phyloP scores from a whole-genome alignment of 2,797 vertebrate species.

The Lerista edwardsae region DNA sequence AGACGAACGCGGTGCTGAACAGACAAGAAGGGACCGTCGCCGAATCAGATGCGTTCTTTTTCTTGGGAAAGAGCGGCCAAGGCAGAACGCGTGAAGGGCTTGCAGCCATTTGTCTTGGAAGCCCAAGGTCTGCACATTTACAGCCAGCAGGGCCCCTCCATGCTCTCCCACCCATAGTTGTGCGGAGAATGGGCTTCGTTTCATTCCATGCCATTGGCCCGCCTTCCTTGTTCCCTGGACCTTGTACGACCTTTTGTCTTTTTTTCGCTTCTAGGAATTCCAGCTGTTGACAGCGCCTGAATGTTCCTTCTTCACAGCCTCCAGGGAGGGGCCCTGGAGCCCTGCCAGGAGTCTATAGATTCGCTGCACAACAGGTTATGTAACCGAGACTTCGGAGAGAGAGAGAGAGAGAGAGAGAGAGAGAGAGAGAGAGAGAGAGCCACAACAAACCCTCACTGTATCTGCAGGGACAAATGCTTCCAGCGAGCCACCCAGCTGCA shows the following conservation, averaged over 20 bases:
- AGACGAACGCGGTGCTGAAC: neutral
- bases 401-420: neutral
- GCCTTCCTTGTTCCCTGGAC: constrained; percentile 7
- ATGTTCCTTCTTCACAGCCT: constrained; percentile 58
- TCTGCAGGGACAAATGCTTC: constrained; percentile 22
- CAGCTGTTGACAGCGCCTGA: constrained; percentile 62
- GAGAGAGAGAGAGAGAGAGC: neutral
- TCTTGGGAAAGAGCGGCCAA: neutral
- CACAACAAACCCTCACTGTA: constrained; percentile 17
- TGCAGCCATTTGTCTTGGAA: neutral
- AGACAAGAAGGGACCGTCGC: neutral
- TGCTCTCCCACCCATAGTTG: neutral
- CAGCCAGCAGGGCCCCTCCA: neutral
- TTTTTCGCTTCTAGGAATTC: constrained; percentile 64
- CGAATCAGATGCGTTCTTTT: constrained; percentile 16
- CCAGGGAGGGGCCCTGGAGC: constrained; percentile 41
- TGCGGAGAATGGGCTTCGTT: neutral
- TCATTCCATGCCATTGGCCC: neutral
- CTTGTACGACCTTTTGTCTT: constrained; percentile 60
- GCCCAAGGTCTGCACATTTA: rapidly evolving
- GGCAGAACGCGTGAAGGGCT: neutral
- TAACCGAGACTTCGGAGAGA: constrained; percentile 33
- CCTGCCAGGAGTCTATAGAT: constrained; percentile 35
- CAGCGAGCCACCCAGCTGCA: constrained; percentile 26
- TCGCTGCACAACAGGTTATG: constrained; percentile 37